A percentile compares a stretch with the other conserved stretches of the same genome.
Conservation (phyloP, 2,888 invertebrate species). For the Pterobdella sp. region DNA sequence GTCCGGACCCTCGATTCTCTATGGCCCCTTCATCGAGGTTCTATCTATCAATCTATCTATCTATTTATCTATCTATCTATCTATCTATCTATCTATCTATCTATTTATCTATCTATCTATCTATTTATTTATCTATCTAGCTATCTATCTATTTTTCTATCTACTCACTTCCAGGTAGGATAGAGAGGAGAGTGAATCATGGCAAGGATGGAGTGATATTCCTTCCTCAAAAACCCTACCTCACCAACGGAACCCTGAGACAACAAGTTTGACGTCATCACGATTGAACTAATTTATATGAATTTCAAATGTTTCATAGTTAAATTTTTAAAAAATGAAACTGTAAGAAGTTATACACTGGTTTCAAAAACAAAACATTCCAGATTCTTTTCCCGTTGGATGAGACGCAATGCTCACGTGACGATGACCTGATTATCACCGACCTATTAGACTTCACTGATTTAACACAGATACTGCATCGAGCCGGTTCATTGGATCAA, state of each 20-base stretch:
- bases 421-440: conserved; percentile 42
- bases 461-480: conserved; percentile 42
- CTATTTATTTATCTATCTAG: not conserved
- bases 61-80: not conserved
- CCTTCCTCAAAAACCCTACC: conserved; percentile 58
- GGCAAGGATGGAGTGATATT: conserved; percentile 52
- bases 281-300: not conserved
- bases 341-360: no score
- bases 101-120: no score
- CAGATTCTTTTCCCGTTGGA: conserved; percentile 19
- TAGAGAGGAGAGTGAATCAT: conserved; percentile 36
- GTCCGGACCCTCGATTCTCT: conserved; percentile 86
- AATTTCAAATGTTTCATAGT: no score
- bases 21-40: conserved; percentile 62
- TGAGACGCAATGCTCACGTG: not conserved
- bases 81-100: not conserved
- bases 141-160: not conserved
- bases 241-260: conserved; percentile 56
- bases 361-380: not conserved
- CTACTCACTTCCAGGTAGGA: conserved; percentile 25
- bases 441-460: conserved; percentile 46
- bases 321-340: no score
- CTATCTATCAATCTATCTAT: conserved; percentile 7
- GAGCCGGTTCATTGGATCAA: conserved; percentile 49
- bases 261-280: conserved; percentile 51